phyloP scores from a whole-genome alignment of 2,797 vertebrate genomes.

The Morus bassanus region DNA sequence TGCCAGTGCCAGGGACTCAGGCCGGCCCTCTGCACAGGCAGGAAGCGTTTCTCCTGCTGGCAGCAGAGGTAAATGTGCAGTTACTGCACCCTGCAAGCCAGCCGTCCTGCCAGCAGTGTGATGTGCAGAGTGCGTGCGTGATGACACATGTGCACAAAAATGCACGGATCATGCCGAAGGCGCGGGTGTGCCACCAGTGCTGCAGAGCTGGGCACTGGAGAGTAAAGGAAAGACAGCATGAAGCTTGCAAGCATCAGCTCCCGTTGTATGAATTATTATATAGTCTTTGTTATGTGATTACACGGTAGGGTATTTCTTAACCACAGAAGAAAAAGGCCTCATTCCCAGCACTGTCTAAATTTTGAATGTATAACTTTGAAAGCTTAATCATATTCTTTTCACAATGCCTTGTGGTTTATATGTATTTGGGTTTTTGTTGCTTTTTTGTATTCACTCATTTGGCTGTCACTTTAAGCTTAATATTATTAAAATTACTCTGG shows the following conservation, averaged over 20 bases:
- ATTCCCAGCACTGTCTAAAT: neutral
- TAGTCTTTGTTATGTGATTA: neutral
- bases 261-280: neutral
- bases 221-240: rapidly evolving
- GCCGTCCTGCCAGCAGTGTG: neutral
- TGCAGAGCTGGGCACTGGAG: neutral
- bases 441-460: constrained; percentile 20
- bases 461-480: neutral
- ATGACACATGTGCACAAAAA: rapidly evolving
- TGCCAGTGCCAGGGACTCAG: neutral
- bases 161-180: rapidly evolving
- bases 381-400: constrained; percentile 35
- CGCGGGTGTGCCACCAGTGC: neutral
- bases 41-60: neutral
- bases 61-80: neutral
- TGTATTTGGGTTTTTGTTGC: constrained; percentile 48
- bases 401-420: constrained; percentile 27
- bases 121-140: rapidly evolving
- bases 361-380: neutral
- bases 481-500: constrained; percentile 34
- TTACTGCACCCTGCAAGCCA: neutral
- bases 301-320: neutral
- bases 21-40: neutral
- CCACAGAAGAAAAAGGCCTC: neutral
- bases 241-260: neutral